These are phyloP conservation scores for Nomada goodeniana DNA, from an alignment of 2,888 invertebrate genomes.

Conservation along the genomic window DNA sequence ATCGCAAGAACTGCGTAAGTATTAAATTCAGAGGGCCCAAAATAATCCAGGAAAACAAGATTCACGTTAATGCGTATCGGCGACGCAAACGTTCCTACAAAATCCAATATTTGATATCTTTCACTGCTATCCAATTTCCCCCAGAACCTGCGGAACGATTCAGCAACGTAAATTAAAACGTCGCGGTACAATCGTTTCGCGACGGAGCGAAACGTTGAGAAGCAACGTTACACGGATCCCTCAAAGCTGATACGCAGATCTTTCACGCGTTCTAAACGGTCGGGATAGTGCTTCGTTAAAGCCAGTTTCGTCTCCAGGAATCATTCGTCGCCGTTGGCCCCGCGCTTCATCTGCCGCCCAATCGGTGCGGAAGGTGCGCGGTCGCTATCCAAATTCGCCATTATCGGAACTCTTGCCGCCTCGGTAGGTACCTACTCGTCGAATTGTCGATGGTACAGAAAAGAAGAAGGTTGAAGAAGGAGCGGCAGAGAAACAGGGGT, in stretches of 20 bases:
- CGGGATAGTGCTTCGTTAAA: slow-evolving; percentile 64
- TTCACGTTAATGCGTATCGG: too few species aligned
- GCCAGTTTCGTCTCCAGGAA: slow-evolving; percentile 48
- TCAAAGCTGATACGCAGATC: slow-evolving; percentile 28
- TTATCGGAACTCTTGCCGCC: slow-evolving; percentile 73
- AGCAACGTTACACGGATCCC: too few species aligned
- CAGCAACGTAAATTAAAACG: too few species aligned
- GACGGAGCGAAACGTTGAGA: too few species aligned
- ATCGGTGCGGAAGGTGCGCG: slow-evolving; percentile 54
- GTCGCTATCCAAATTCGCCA: slow-evolving; percentile 74
- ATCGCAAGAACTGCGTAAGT: too few species aligned
- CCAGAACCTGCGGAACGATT: too few species aligned
- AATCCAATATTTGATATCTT: too few species aligned
- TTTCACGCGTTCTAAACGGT: slow-evolving; percentile 51
- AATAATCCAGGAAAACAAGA: too few species aligned
- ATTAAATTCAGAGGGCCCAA: too few species aligned
- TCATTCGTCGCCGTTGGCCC: slow-evolving; percentile 53
- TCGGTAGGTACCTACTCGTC: slow-evolving; percentile 67
- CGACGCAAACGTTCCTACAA: too few species aligned
- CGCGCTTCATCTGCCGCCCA: slow-evolving; percentile 42
- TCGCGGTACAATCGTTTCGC: too few species aligned
- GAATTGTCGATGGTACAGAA: slow-evolving; percentile 62
- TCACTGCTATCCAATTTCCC: too few species aligned
- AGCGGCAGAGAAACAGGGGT: slow-evolving; percentile 24
- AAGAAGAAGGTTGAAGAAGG: slow-evolving; percentile 43